phyloP scores from a whole-genome alignment of 1,140 invertebrate species.

The Probaryconus sp. region DNA sequence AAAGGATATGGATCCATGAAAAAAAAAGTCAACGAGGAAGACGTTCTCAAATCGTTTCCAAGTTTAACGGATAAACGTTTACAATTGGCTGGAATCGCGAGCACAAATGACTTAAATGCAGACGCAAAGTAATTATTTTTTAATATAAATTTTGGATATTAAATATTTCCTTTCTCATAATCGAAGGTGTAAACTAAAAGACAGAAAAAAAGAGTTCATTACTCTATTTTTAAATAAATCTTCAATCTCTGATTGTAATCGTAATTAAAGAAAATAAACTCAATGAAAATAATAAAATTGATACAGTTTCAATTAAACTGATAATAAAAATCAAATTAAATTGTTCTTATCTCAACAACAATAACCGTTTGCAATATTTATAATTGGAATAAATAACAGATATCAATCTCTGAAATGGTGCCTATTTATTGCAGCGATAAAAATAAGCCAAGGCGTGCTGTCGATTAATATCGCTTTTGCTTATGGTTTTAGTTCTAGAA shows the following conservation, averaged over 20 bases:
- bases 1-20: not conserved
- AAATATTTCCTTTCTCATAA: too few relatives aligned
- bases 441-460: conserved; percentile 2
- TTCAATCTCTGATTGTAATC: too few relatives aligned
- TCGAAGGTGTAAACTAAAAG: too few relatives aligned
- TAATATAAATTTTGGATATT: conserved; percentile 7
- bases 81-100: conserved; percentile 66
- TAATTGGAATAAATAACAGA: conserved; percentile 23
- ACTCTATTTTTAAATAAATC: too few relatives aligned
- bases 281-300: too few relatives aligned
- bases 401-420: conserved; percentile 15
- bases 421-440: conserved; percentile 20
- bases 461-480: conserved; percentile 19
- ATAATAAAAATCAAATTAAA: too few relatives aligned
- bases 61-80: conserved; percentile 65
- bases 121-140: conserved; percentile 4
- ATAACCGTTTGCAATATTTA: too few relatives aligned
- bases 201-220: too few relatives aligned
- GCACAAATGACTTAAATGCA: conserved; percentile 53
- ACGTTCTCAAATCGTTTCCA: conserved; percentile 64
- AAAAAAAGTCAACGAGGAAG: conserved; percentile 30
- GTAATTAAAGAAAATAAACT: too few relatives aligned
- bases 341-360: too few relatives aligned
- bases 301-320: too few relatives aligned
- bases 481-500: conserved; percentile 31